These are phyloP conservation scores for Heteronetta atricapilla DNA, from an alignment of 2,113 vertebrate genomes.

Conservation along the genomic window DNA sequence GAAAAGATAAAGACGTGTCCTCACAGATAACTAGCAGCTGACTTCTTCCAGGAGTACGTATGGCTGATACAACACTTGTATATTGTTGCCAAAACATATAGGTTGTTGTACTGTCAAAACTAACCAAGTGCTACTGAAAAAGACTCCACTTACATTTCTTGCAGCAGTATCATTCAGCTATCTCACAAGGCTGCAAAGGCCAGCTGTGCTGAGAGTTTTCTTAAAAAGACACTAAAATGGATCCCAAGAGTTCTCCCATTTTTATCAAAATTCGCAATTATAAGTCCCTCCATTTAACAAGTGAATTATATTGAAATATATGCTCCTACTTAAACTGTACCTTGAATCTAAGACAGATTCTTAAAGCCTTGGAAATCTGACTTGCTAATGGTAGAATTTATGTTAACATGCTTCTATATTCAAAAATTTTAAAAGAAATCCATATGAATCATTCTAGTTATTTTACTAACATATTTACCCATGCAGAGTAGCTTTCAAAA, in stretches of 20 bases:
- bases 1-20: not conserved
- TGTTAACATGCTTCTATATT: not conserved
- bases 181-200: not conserved
- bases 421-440: not conserved
- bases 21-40: not conserved
- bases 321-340: not conserved
- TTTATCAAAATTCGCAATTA: not conserved
- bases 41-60: not conserved
- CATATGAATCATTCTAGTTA: not conserved
- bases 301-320: not conserved
- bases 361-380: not conserved
- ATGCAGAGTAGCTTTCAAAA: not conserved
- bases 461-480: not conserved
- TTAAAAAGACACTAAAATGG: not conserved
- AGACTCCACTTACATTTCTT: not conserved
- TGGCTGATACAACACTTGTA: not conserved
- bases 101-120: not conserved
- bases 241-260: not conserved
- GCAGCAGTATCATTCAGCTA: not conserved
- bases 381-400: not conserved
- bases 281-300: not conserved
- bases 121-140: not conserved
- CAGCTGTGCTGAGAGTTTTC: not conserved
- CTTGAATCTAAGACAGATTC: not conserved
- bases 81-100: constrained; percentile 6